Base-by-base conservation (phyloP, 2,888 invertebrate genomes). In the Tholera decimalis region DNA sequence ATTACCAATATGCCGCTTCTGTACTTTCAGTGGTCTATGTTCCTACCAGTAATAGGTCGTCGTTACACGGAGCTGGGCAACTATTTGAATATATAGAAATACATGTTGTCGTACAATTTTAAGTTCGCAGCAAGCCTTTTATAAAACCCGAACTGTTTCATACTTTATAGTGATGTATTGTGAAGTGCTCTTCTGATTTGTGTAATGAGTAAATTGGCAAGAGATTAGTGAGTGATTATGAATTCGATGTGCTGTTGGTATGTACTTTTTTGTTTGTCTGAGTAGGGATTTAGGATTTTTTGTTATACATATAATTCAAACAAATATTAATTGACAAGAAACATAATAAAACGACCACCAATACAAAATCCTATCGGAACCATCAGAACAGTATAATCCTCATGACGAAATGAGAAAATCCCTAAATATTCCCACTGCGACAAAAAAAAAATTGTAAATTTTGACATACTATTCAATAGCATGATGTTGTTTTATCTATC, bases 181-280 rank as follows among this genome's bases (percentile, higher is more conserved):
- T 69, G 65, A 65, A 80, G 83, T 83, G 79, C 87, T 89, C 89
- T 78, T 54, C 85, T 89, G 81, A 80, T 89, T 89, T 87, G 88
- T 90, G 86, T 55, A 18, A 55, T 67, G 64, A 62, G 62, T 88
- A 89, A 89, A 89, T 89, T 88, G 81, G 84, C 77, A 73, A 81
- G 87, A 88, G 85, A 65, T 69, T 41, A 26, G 72, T 72, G 75
- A 49, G 56, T 80, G 58, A 68, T 60, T 50, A 69, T 74, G 77
- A 61, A 22, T 69, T 46, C 26, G 47, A 50, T 26, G 46, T 58
- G 47, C 53, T 67, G 60, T 59, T 73, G 79, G 82, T 83, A 82
- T 50, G 84, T 73, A 67, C 8, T 47, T 60, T 33, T 61, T 53
- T 24, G 6, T 37, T 54, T 7, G n/a, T 22, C 18, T 41, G n/a